Base-by-base conservation (phyloP, 2,797 vertebrate genomes). In the Poecilia gillii region DNA sequence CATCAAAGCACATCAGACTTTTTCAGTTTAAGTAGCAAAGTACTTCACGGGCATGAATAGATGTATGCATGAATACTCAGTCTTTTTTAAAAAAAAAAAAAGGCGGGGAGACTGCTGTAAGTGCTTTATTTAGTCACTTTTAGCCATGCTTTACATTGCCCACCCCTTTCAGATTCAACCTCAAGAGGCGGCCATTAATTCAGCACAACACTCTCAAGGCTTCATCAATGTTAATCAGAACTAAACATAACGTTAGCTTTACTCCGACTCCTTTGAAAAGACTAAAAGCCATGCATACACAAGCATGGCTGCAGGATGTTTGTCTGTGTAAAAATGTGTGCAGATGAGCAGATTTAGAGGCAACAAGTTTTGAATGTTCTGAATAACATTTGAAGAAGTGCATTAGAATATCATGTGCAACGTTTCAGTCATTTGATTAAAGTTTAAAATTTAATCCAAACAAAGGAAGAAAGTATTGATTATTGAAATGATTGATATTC, bases 201-300 rank as follows among this genome's bases (percentile, higher is more conserved):
- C 88, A 87, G 79, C 82, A 77, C 85, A 84, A 66, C 72, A 75
- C 79, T 82, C 87, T 90, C 71, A 86, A 80, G 85, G 85, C 88
- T 86, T 90, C 86, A 90, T 90, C 81, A 90, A 83, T 89, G 91
- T 88, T 92, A 89, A 93, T 92, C 89, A 87, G 83, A 86, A 83
- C 84, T 90, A 90, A 92, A 91, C 88, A 91, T 85, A 84, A 89
- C 79, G 82, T 86, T 85, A 81, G 68, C 84, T 86, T 91, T 64
- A 80, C 81, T 76, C 81, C 82, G 89, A 72, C 79, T 72, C 82
- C 78, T 76, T 85, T 83, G 76, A 66, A 84, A 87, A 73, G 74
- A 72, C 72, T 84, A 14, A 11, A 57, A 81, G 72, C 70, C 71
- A 79, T 77, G 73, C 41, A 53, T 73, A 81, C 84, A 74, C 68